Conservation (phyloP, 64 coral and sea anemone species). For the Montipora cactus region DNA sequence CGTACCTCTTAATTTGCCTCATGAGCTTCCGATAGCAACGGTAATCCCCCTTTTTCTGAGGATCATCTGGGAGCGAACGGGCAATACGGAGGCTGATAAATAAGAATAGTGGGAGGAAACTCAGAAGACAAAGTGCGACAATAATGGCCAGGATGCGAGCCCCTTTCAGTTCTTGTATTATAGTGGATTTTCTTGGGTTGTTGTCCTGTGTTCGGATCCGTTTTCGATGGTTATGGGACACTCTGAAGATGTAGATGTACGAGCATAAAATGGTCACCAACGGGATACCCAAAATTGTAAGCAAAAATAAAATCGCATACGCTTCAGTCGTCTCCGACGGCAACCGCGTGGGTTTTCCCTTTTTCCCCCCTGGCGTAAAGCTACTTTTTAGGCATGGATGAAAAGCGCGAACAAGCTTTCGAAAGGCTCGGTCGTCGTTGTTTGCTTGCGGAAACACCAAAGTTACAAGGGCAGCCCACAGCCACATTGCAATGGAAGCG, state of each 20-base stretch:
- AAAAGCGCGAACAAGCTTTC: not conserved
- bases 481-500: not conserved
- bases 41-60: no score
- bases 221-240: conserved; percentile 5
- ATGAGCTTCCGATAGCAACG: no score
- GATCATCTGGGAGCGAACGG: no score
- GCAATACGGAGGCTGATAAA: no score
- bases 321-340: no score
- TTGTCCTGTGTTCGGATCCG: not conserved
- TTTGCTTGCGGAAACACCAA: not conserved
- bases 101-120: not conserved
- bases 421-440: no score
- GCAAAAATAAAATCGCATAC: not conserved
- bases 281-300: not conserved
- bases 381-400: not conserved
- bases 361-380: not conserved
- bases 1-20: no score
- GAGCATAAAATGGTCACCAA: not conserved
- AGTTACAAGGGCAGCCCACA: not conserved
- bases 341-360: no score
- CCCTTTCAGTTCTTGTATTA: not conserved
- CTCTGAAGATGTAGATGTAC: not conserved
- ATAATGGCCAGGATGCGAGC: not conserved
- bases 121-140: not conserved
- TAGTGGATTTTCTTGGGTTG: not conserved